These are phyloP conservation scores for Serrognathus titanus DNA, from an alignment of 2,888 invertebrate genomes.

Conservation along the genomic window DNA sequence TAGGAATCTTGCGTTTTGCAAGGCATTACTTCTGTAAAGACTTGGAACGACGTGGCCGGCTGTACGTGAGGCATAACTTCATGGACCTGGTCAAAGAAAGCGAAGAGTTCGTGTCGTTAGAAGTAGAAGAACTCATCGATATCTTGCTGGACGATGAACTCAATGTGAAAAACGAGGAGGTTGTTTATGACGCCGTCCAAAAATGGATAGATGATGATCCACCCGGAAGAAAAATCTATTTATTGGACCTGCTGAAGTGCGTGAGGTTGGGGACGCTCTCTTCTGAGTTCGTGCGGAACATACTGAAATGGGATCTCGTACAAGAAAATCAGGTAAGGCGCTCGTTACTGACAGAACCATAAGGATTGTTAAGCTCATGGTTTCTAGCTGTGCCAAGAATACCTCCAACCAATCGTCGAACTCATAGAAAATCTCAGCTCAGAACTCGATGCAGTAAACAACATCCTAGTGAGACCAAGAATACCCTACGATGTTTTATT, in stretches of 20 bases:
- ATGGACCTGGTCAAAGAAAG: constrained; percentile 58
- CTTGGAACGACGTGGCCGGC: constrained; percentile 58
- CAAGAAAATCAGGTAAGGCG: constrained; percentile 22
- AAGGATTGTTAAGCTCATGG: neutral
- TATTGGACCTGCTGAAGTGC: constrained; percentile 61
- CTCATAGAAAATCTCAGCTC: constrained; percentile 23
- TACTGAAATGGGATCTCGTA: constrained; percentile 28
- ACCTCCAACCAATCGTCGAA: constrained; percentile 30
- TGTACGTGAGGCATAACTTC: constrained; percentile 41
- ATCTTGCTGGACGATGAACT: constrained; percentile 68
- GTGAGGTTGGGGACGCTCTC: constrained; percentile 64
- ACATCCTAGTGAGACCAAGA: constrained; percentile 65
- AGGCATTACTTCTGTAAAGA: constrained; percentile 67
- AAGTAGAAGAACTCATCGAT: constrained; percentile 59
- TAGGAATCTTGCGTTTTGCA: constrained; percentile 69
- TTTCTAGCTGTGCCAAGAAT: constrained; percentile 34
- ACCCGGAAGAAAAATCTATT: constrained; percentile 52
- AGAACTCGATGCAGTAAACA: constrained; percentile 20
- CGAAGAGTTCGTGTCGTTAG: constrained; percentile 61
- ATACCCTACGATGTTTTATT: constrained; percentile 76
- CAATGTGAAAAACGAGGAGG: constrained; percentile 69
- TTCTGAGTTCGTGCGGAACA: constrained; percentile 28
- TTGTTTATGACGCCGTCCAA: constrained; percentile 70
- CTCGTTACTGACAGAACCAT: neutral
- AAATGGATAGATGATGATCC: constrained; percentile 66